A percentile compares a stretch with the other conserved stretches of the same genome.
Evolutionary conservation across 2,888 invertebrate species (phyloP).

Genomic region (Lissonota sp.): DNA sequence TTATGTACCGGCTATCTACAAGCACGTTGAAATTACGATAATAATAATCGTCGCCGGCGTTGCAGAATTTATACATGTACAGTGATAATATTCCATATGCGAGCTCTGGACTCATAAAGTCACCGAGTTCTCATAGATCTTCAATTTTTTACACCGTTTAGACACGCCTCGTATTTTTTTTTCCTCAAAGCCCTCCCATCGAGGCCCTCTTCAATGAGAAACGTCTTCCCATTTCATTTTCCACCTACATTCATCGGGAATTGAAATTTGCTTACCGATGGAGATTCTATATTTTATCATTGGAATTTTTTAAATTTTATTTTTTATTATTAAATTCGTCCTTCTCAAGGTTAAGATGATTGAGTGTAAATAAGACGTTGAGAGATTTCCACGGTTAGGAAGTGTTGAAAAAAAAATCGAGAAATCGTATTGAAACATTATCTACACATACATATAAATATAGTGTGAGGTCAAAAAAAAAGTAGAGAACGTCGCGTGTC

Average conservation of each 20-base stretch:
- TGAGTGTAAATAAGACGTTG: too few species aligned
- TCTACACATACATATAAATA: neutral
- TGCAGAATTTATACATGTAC: neutral
- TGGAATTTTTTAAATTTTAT: neutral
- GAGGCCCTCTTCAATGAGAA: neutral
- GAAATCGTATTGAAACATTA: too few species aligned
- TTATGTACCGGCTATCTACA: slow-evolving; percentile 7
- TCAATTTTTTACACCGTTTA: slow-evolving; percentile 29
- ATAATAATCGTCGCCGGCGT: slow-evolving; percentile 33
- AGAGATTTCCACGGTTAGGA: too few species aligned
- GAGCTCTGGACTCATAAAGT: slow-evolving; percentile 40
- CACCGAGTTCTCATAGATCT: slow-evolving; percentile 42
- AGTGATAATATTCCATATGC: slow-evolving; percentile 27
- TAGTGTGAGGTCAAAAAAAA: slow-evolving; percentile 6
- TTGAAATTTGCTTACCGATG: too few species aligned
- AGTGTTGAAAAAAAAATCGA: too few species aligned
- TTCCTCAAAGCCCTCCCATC: neutral
- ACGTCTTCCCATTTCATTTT: too few species aligned
- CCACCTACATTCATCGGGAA: too few species aligned
- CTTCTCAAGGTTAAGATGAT: too few species aligned
- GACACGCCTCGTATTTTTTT: slow-evolving; percentile 17
- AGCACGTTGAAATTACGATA: slow-evolving; percentile 44
- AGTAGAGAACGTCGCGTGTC: slow-evolving; percentile 61
- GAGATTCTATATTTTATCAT: too few species aligned
- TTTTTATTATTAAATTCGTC: neutral